These are phyloP conservation scores for Bradypodion ventrale DNA, from an alignment of 2,797 vertebrate species.

Conservation along the genomic window DNA sequence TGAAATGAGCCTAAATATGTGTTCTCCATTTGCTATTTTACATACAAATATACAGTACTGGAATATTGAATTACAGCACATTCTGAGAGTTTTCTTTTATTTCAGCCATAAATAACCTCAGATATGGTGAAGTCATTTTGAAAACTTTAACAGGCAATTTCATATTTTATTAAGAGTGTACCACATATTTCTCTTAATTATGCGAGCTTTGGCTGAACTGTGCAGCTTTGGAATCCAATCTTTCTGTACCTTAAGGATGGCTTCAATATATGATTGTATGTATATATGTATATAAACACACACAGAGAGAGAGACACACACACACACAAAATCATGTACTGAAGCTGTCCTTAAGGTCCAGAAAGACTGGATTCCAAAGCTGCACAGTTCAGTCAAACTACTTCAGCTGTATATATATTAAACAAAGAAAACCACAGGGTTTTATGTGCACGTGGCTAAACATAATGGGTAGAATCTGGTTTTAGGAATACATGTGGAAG, in stretches of 20 bases:
- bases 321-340: too few relatives aligned
- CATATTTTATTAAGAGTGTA: constrained; percentile 76
- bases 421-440: neutral
- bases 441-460: neutral
- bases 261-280: neutral
- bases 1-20: constrained; percentile 59
- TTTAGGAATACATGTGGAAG: neutral
- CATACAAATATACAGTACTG: constrained; percentile 68
- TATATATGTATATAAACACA: too few relatives aligned
- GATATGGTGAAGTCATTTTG: constrained; percentile 59
- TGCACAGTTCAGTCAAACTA: constrained; percentile 36
- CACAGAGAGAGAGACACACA: too few relatives aligned
- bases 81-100: constrained; percentile 70
- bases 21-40: constrained; percentile 60
- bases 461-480: neutral
- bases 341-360: constrained; percentile 25
- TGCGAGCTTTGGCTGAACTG: constrained; percentile 37
- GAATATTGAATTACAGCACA: constrained; percentile 67
- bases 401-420: too few relatives aligned
- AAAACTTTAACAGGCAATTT: constrained; percentile 72
- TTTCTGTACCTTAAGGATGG: constrained; percentile 30
- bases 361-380: constrained; percentile 53
- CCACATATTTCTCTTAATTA: constrained; percentile 53
- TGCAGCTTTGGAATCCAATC: constrained; percentile 53
- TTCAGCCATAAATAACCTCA: constrained; percentile 71